phyloP scores from a whole-genome alignment of 2,888 invertebrate species.

The Dynastes maya region DNA sequence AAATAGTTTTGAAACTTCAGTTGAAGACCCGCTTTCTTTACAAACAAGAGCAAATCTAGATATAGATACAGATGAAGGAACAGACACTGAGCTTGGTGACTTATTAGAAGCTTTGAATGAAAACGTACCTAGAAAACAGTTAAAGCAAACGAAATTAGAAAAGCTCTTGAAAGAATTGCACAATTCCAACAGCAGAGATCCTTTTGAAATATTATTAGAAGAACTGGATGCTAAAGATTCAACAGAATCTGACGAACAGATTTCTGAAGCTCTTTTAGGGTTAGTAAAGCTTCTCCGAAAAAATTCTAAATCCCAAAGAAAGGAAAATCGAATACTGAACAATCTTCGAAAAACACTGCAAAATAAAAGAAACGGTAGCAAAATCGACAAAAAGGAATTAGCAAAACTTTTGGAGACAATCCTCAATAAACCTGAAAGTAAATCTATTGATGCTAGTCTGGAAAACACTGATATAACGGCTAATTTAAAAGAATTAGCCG shows the following conservation, averaged over 20 bases:
- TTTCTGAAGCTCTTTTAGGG: neutral
- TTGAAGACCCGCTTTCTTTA: slow-evolving; percentile 4
- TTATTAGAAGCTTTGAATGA: slow-evolving; percentile 44
- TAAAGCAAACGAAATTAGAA: slow-evolving; percentile 5
- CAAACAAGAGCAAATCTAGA: slow-evolving; percentile 6
- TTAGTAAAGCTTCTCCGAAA: neutral
- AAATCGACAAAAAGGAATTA: slow-evolving; percentile 44
- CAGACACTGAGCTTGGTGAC: slow-evolving; percentile 30
- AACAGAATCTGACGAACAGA: neutral
- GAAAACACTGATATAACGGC: neutral
- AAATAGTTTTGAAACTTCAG: slow-evolving; percentile 13
- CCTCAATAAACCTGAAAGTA: slow-evolving; percentile 16
- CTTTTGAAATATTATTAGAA: neutral
- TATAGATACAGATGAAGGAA: slow-evolving; percentile 30
- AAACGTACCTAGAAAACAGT: neutral
- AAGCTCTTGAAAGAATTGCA: slow-evolving; percentile 34
- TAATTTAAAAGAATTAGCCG: slow-evolving; percentile 21
- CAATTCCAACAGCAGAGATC: neutral
- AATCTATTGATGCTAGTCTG: neutral
- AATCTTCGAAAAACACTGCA: neutral
- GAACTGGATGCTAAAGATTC: neutral
- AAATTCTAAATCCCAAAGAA: slow-evolving; percentile 2
- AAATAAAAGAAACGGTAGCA: neutral
- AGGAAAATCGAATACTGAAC: neutral
- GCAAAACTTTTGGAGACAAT: slow-evolving; percentile 46